Evolutionary conservation across 2,113 vertebrate species (phyloP).

Genomic region (Rhegmatorhina hoffmannsi): DNA sequence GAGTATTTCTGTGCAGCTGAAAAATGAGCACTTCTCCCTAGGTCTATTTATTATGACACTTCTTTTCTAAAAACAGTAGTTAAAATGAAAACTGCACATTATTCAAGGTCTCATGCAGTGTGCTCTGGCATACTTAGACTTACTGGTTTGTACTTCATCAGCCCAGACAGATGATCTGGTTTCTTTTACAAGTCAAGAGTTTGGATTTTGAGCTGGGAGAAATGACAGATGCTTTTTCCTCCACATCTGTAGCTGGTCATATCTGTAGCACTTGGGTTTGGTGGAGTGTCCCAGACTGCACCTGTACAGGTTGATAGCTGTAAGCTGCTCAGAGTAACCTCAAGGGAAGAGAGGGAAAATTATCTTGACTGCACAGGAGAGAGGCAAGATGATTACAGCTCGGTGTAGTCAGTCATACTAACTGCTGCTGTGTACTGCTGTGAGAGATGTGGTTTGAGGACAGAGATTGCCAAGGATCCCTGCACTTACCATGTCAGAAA

Average conservation of each 20-base stretch:
- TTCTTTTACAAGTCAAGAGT: neutral
- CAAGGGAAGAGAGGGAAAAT: neutral
- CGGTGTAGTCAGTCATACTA: neutral
- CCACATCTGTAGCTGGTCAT: rapidly evolving
- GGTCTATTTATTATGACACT: neutral
- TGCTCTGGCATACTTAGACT: neutral
- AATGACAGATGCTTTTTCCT: neutral
- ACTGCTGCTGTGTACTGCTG: neutral
- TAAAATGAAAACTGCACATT: neutral
- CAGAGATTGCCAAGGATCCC: neutral
- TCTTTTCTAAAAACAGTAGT: neutral
- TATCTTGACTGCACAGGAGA: neutral
- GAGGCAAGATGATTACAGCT: neutral
- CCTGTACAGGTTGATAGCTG: neutral
- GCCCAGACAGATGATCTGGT: neutral
- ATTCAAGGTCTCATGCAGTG: neutral
- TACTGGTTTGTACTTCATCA: neutral
- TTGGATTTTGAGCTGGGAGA: neutral
- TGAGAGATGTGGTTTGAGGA: neutral
- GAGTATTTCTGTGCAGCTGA: neutral
- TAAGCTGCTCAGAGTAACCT: neutral
- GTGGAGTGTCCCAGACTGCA: neutral
- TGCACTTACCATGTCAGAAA: neutral
- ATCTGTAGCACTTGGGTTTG: neutral
- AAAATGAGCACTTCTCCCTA: neutral